A percentile compares a stretch with the other conserved stretches of the same genome.
phyloP scores from a whole-genome alignment of 2,888 invertebrate genomes.

The Thelaira solivaga region DNA sequence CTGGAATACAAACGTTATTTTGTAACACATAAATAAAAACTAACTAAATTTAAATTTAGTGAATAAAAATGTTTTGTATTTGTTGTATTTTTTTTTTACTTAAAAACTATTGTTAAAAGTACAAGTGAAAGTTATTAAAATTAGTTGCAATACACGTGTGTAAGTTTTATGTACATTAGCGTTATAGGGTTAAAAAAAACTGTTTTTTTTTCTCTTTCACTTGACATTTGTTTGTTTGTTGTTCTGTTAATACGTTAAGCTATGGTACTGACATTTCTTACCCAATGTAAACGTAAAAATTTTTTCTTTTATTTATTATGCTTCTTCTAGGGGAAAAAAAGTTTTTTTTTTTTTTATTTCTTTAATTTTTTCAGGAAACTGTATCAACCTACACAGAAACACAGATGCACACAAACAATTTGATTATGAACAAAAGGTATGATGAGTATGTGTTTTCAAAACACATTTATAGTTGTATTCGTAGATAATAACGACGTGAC shows the following conservation, averaged over 20 bases:
- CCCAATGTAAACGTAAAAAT: slow-evolving; percentile 38
- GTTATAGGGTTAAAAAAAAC: too few species aligned
- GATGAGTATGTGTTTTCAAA: slow-evolving; percentile 16
- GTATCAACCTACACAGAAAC: slow-evolving; percentile 12
- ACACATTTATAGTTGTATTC: not conserved
- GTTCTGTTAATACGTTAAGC: slow-evolving; percentile 20
- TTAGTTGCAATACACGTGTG: too few species aligned
- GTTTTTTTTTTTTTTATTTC: not conserved
- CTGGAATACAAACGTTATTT: too few species aligned
- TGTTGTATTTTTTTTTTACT: too few species aligned
- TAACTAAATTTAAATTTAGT: too few species aligned
- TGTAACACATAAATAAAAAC: too few species aligned
- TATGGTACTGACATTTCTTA: slow-evolving; percentile 19
- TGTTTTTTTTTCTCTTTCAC: too few species aligned
- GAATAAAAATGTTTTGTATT: too few species aligned
- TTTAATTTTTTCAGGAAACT: slow-evolving; percentile 10
- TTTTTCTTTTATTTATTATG: slow-evolving; percentile 27
- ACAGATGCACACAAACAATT: not conserved
- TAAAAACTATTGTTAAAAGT: too few species aligned
- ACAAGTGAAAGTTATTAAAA: too few species aligned
- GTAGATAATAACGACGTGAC: slow-evolving; percentile 28
- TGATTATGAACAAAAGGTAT: slow-evolving; percentile 2
- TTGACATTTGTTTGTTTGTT: slow-evolving; percentile 21
- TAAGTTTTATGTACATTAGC: too few species aligned
- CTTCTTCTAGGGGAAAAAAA: too few species aligned